phyloP scores from a whole-genome alignment of 2,797 vertebrate species.

The Serranus cabrilla region DNA sequence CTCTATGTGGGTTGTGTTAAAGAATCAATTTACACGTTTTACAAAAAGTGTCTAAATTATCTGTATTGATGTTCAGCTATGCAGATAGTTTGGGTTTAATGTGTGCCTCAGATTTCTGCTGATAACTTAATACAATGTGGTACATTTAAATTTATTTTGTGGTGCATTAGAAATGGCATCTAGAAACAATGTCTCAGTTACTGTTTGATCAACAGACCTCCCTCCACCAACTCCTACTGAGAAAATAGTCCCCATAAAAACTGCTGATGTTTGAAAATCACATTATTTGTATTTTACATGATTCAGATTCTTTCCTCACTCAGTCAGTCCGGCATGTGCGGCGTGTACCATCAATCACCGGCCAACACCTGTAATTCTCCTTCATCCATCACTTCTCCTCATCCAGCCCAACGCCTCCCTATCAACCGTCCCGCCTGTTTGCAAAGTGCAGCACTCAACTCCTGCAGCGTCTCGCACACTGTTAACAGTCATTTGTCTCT shows the following conservation, averaged over 20 bases:
- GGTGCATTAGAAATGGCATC: background rate
- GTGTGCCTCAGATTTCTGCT: background rate
- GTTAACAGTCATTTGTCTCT: slow-evolving; percentile 18
- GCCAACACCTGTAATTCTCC: slow-evolving; percentile 56
- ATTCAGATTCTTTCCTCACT: slow-evolving; percentile 29
- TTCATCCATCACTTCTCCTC: slow-evolving; percentile 60
- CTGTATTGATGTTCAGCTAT: background rate
- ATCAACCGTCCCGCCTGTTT: slow-evolving; percentile 42
- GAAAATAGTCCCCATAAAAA: background rate
- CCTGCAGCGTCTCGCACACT: slow-evolving; percentile 11
- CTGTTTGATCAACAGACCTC: slow-evolving; percentile 3
- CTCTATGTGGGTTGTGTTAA: background rate
- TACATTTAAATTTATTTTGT: background rate
- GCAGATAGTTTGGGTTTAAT: background rate
- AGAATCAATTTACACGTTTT: background rate
- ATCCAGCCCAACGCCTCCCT: slow-evolving; percentile 35
- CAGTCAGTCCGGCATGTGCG: background rate
- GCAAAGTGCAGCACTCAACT: slow-evolving; percentile 20
- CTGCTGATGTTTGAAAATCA: slow-evolving; percentile 10
- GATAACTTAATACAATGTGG: background rate
- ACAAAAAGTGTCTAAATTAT: background rate
- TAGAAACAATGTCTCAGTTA: background rate
- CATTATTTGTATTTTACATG: slow-evolving; percentile 27
- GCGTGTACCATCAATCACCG: slow-evolving; percentile 50
- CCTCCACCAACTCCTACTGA: background rate